Percentiles rank a stretch among this genome's conserved stretches.
Evolutionary conservation across 37 sponge, comb jelly and placozoan genomes (phyloP).

Genomic region (Petrosia ficiformis): DNA sequence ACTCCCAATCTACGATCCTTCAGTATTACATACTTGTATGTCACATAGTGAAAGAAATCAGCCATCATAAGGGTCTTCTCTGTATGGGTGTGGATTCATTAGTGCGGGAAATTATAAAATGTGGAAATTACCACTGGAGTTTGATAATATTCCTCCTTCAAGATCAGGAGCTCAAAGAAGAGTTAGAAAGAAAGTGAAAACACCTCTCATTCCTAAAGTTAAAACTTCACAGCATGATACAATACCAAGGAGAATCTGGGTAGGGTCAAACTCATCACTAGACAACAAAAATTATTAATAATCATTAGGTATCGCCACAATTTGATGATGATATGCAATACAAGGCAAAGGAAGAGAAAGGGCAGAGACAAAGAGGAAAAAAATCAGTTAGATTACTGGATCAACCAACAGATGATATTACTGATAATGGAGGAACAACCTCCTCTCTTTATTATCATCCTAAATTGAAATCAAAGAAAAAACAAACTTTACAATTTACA

Average conservation of each 20-base stretch:
- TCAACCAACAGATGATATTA: too few relatives aligned
- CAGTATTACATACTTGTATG: conserved; percentile 77
- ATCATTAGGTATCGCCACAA: conserved; percentile 43
- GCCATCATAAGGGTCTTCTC: too few relatives aligned
- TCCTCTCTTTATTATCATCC: too few relatives aligned
- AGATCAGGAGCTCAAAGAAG: conserved; percentile 1
- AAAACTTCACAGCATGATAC: background rate
- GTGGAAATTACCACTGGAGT: conserved; percentile 40
- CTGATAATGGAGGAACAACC: too few relatives aligned
- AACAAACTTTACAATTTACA: too few relatives aligned
- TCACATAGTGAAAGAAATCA: conserved; percentile 55
- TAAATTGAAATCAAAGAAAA: too few relatives aligned
- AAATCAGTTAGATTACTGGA: too few relatives aligned
- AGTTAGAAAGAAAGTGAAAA: conserved; percentile 13
- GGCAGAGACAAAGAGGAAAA: background rate
- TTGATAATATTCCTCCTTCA: conserved; percentile 18
- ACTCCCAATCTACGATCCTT: conserved; percentile 73
- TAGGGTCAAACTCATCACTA: background rate
- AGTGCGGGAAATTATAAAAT: too few relatives aligned
- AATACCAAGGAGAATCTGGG: too few relatives aligned
- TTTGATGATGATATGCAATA: background rate
- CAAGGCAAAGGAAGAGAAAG: background rate
- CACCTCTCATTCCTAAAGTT: conserved; percentile 33
- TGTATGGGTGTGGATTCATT: too few relatives aligned
- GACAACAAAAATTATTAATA: background rate